Base-by-base conservation (phyloP, 2,797 vertebrate species). In the Crax fasciolata region DNA sequence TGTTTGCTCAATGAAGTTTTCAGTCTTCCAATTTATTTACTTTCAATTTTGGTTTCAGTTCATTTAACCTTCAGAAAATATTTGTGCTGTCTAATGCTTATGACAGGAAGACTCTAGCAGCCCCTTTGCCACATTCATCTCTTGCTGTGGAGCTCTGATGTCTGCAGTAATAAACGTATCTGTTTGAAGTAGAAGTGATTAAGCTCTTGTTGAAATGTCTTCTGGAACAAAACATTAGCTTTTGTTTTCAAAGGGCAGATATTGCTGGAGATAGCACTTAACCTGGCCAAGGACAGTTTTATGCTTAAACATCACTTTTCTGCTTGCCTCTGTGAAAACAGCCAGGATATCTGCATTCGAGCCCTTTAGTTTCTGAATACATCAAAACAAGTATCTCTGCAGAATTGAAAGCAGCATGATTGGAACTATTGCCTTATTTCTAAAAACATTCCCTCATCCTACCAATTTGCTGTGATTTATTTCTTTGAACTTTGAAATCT, bases 61-160 rank as follows among this genome's bases (percentile, higher is more conserved):
- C 92, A 91, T 95, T 97, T 97, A 96, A 94, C 96, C 88, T 96
- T 97, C 96, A 94, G 89, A 96, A 96, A 96, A 94, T 63, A 92
- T 93, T 91, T 87, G 65, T 51, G 49, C 78, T 86, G 46, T 89
- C 63, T 94, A 35, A 55, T 84, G 82, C 84, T 89, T 93, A 59
- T 58, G 70, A 44, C 95, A 85, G 51, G 70, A 85, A 94, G 48
- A 75, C 88, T 94, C 68, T 44, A 65, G 84, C 74, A 91, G 84
- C 78, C 61, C 73, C 65, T 86, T 70, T 58, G 51, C 80, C 92
- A 83, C 61, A 95, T 96, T 97, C 96, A 72, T 95, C 83, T 96
- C 74, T 73, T 17, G 20, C 78, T 71, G 41, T 71, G 90, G 85
- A 90, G 85, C 89, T 86, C 19, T 43, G 28, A 86, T 94, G 89